These are phyloP conservation scores for Tetraneura akinire DNA, from an alignment of 1,140 invertebrate genomes.

Conservation along the genomic window DNA sequence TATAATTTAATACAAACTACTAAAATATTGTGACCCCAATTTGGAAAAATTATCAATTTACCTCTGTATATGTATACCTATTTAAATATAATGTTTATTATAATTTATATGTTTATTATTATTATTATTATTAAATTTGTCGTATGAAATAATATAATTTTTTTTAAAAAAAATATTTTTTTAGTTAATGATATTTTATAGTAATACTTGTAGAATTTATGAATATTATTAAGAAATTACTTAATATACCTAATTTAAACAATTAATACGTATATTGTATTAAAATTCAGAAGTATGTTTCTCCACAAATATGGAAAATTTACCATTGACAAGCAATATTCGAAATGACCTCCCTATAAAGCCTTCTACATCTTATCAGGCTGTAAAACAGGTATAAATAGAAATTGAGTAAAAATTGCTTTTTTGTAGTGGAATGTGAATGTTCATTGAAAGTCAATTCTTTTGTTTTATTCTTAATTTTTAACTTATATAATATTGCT, in stretches of 20 bases:
- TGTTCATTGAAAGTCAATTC: neutral
- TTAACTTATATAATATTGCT: neutral
- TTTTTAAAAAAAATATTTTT: neutral
- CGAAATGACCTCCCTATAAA: conserved; percentile 31
- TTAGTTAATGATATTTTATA: neutral
- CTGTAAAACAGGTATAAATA: conserved; percentile 24
- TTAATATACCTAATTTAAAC: neutral
- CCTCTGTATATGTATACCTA: no score
- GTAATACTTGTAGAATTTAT: neutral
- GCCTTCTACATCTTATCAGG: conserved; percentile 17
- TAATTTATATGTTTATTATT: no score
- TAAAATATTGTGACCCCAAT: no score
- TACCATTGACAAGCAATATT: conserved; percentile 45
- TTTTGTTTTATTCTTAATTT: neutral
- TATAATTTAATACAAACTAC: no score
- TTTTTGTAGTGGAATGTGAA: neutral
- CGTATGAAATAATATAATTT: neutral
- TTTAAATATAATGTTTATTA: no score
- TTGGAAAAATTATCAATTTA: no score
- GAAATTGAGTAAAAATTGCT: neutral
- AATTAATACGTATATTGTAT: conserved; percentile 11
- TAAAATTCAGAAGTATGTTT: conserved; percentile 46
- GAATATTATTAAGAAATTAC: neutral
- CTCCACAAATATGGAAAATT: conserved; percentile 43
- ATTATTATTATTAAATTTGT: neutral